phyloP scores from a whole-genome alignment of 2,797 vertebrate genomes.

The Tamandua tetradactyla region DNA sequence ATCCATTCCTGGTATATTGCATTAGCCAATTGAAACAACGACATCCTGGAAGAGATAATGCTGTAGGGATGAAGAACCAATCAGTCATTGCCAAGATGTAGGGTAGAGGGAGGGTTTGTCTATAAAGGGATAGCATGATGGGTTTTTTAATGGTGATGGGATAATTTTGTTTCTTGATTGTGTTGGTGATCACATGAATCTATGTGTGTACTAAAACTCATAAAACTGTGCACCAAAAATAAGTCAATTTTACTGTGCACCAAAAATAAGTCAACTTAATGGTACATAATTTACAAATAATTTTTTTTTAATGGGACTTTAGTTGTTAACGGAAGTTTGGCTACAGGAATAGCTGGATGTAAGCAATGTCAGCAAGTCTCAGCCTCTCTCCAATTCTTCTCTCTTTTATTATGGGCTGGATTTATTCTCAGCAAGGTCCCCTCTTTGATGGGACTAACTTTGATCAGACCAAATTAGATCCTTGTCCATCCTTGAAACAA shows the following conservation, averaged over 20 bases:
- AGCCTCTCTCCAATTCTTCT: neutral
- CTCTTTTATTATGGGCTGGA: neutral
- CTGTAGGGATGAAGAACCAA: neutral
- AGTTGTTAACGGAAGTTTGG: neutral
- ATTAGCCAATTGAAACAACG: no score
- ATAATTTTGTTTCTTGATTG: neutral
- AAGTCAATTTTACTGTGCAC: no score
- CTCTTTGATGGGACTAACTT: neutral
- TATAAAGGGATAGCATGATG: neutral
- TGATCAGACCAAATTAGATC: neutral
- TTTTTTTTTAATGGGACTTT: neutral
- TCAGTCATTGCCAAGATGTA: neutral
- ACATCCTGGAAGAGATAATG: slow-evolving; percentile 16
- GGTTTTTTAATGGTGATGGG: neutral
- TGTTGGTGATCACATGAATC: neutral
- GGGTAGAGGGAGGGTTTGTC: neutral
- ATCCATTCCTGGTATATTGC: no score
- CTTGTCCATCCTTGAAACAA: neutral
- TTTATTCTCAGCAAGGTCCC: neutral
- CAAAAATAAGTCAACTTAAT: neutral
- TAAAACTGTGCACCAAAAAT: neutral
- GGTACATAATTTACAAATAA: neutral
- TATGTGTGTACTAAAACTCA: neutral
- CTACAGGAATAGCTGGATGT: neutral
- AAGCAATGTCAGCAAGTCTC: neutral